A percentile compares a stretch with the other conserved stretches of the same genome.
phyloP scores from a whole-genome alignment of 2,888 invertebrate species.

The Himalopsyche tibetana region DNA sequence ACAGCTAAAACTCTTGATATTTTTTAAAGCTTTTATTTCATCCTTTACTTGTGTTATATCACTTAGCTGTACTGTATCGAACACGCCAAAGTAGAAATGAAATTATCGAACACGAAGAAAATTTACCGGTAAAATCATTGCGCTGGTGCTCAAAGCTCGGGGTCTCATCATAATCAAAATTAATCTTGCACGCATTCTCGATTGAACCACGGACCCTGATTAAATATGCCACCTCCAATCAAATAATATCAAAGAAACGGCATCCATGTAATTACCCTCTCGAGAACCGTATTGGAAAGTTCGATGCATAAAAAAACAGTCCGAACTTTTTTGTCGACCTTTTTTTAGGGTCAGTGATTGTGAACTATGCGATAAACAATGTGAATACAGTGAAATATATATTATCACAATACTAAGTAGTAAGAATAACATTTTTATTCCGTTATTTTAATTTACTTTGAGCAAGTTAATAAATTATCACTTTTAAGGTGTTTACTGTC shows the following conservation, averaged over 20 bases:
- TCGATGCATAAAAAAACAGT: neutral
- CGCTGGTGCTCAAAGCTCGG: neutral
- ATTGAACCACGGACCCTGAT: neutral
- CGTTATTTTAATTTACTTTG: no score
- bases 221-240: constrained; percentile 21
- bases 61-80: neutral
- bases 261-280: neutral
- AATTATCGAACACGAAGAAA: neutral
- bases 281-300: neutral
- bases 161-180: constrained; percentile 7
- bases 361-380: neutral
- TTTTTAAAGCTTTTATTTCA: no score
- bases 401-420: no score
- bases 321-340: neutral
- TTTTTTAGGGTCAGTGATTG: constrained; percentile 17
- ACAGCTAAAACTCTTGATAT: no score
- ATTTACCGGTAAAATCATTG: neutral
- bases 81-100: neutral
- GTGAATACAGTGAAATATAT: neutral
- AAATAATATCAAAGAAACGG: neutral
- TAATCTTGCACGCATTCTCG: constrained; percentile 26
- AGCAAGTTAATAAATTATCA: no score
- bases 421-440: no score
- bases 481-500: no score
- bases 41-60: no score